These are phyloP conservation scores for Globicephala melas DNA, from an alignment of 2,113 vertebrate genomes.

Conservation along the genomic window DNA sequence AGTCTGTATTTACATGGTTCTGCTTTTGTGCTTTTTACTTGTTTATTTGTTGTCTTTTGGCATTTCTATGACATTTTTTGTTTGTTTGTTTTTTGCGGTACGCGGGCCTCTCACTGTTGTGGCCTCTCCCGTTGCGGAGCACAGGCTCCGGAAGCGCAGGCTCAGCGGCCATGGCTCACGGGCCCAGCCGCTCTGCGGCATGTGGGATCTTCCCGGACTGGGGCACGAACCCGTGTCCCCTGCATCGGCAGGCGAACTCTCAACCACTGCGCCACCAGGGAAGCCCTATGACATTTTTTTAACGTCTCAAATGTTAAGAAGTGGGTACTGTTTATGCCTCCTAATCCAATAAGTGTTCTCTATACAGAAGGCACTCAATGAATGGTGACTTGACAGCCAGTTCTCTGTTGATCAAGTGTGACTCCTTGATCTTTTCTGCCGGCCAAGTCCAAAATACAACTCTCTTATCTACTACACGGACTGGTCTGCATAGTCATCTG, in stretches of 20 bases:
- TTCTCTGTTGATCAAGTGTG: neutral
- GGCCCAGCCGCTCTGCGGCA: no score
- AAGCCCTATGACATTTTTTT: neutral
- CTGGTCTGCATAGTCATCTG: neutral
- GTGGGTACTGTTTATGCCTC: neutral
- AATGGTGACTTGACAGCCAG: neutral
- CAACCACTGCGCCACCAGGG: no score
- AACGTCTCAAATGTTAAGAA: conserved; percentile 29
- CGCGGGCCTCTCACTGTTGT: no score
- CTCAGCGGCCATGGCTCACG: no score
- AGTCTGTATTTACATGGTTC: conserved; percentile 12
- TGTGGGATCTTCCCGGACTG: no score
- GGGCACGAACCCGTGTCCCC: no score
- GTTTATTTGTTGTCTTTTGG: conserved; percentile 28
- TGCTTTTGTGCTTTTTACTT: neutral
- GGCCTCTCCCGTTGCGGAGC: no score
- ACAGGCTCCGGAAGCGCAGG: no score
- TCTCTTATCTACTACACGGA: neutral
- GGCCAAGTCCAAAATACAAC: neutral
- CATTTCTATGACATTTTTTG: neutral
- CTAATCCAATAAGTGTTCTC: neutral
- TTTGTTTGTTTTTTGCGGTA: no score
- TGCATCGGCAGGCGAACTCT: no score
- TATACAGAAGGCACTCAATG: neutral
- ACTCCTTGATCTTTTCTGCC: neutral